Evolutionary conservation across 1,140 invertebrate genomes (phyloP).

Genomic region (Bemisia tabaci): DNA sequence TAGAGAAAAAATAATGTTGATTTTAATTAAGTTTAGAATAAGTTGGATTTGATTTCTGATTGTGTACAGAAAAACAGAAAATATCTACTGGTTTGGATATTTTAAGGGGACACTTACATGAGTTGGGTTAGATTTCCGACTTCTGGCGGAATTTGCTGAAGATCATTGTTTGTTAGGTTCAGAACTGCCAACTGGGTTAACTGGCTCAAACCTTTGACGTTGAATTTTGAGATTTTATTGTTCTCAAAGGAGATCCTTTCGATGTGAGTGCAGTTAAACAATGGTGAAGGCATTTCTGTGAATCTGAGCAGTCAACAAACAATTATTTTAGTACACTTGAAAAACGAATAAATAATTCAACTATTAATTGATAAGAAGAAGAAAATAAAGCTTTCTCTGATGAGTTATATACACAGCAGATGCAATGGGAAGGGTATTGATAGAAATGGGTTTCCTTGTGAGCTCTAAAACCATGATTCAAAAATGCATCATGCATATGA

Average conservation of each 20-base stretch:
- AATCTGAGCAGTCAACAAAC: neutral
- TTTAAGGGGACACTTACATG: neutral
- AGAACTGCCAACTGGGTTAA: neutral
- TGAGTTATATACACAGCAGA: too few species aligned
- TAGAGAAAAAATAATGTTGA: too few species aligned
- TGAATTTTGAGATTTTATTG: neutral
- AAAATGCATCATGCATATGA: too few species aligned
- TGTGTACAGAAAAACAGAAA: neutral
- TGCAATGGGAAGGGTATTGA: too few species aligned
- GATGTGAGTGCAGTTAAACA: neutral
- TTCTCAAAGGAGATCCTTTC: neutral
- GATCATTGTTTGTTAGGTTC: neutral
- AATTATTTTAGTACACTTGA: neutral
- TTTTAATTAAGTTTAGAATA: too few species aligned
- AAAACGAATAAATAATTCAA: neutral
- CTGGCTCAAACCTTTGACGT: neutral
- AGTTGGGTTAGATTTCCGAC: neutral
- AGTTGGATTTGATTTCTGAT: too few species aligned
- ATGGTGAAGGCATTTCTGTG: neutral
- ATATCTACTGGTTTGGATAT: neutral
- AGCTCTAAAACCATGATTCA: too few species aligned
- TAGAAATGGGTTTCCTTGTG: too few species aligned
- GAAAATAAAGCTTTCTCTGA: too few species aligned
- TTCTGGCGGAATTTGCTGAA: neutral
- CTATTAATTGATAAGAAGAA: too few species aligned